phyloP scores from a whole-genome alignment of 2,888 invertebrate species.

The Kuschelorhynchus macadamiae region DNA sequence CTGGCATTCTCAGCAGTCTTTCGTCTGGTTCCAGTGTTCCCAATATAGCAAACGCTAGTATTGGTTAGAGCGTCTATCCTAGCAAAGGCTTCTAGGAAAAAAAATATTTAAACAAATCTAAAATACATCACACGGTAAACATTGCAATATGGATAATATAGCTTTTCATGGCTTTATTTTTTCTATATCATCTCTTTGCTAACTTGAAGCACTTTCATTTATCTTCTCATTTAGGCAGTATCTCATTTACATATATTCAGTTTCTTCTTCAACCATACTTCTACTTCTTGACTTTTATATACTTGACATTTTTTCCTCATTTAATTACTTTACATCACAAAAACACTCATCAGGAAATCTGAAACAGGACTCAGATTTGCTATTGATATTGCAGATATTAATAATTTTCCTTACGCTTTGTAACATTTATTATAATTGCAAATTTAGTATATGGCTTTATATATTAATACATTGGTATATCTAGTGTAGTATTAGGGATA shows the following conservation, averaged over 20 bases:
- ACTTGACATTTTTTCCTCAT: no score
- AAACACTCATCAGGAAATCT: slow-evolving; percentile 27
- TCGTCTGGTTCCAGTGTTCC: slow-evolving; percentile 50
- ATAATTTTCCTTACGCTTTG: background rate
- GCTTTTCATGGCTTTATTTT: no score
- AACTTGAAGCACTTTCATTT: background rate
- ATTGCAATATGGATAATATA: no score
- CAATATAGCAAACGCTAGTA: slow-evolving; percentile 40
- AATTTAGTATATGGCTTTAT: no score
- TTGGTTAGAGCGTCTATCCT: slow-evolving; percentile 21
- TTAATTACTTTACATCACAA: no score
- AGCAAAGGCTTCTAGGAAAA: slow-evolving; percentile 8
- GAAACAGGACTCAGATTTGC: slow-evolving; percentile 34
- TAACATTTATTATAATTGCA: no score
- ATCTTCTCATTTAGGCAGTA: no score
- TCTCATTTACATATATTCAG: background rate
- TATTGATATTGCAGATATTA: background rate
- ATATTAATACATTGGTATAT: no score
- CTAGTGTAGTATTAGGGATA: no score
- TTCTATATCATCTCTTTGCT: no score
- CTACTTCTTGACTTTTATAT: background rate
- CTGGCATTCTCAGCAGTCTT: slow-evolving; percentile 51
- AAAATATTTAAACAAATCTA: background rate
- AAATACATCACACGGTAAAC: background rate
- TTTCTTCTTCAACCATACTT: background rate